These are phyloP conservation scores for Clanis bilineata DNA, from an alignment of 2,888 invertebrate genomes.

Conservation along the genomic window DNA sequence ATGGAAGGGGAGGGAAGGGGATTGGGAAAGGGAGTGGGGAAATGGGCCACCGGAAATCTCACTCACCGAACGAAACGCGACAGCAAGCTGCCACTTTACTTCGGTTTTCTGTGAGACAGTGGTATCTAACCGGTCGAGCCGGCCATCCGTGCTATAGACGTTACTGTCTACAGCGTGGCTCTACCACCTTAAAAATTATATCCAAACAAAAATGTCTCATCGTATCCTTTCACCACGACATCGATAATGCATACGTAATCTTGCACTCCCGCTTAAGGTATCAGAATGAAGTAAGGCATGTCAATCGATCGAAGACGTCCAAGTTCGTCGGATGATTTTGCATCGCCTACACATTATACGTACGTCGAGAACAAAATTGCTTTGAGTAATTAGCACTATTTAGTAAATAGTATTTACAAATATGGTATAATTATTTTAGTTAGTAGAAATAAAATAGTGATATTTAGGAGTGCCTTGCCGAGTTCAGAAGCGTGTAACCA, in stretches of 20 bases:
- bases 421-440: slow-evolving; percentile 36
- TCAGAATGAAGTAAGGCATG: slow-evolving; percentile 41
- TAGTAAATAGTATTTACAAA: too few species aligned
- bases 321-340: slow-evolving; percentile 34
- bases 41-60: too few species aligned
- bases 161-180: too few species aligned
- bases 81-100: too few species aligned
- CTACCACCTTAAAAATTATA: too few species aligned
- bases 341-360: slow-evolving; percentile 28
- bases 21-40: too few species aligned
- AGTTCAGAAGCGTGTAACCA: slow-evolving; percentile 3
- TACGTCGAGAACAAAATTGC: slow-evolving; percentile 36
- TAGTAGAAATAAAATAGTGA: slow-evolving; percentile 30
- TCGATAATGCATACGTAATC: slow-evolving; percentile 14
- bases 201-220: slow-evolving; percentile 33
- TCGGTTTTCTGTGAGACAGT: too few species aligned
- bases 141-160: too few species aligned
- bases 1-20: too few species aligned
- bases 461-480: slow-evolving; percentile 38
- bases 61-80: too few species aligned
- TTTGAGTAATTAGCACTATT: slow-evolving; percentile 29
- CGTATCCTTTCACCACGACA: slow-evolving; percentile 41
- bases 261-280: slow-evolving; percentile 29
- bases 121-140: too few species aligned
- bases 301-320: slow-evolving; percentile 26